A percentile compares a stretch with the other conserved stretches of the same genome.
phyloP scores from a whole-genome alignment of 2,797 vertebrate genomes.

The Aplochiton taeniatus region DNA sequence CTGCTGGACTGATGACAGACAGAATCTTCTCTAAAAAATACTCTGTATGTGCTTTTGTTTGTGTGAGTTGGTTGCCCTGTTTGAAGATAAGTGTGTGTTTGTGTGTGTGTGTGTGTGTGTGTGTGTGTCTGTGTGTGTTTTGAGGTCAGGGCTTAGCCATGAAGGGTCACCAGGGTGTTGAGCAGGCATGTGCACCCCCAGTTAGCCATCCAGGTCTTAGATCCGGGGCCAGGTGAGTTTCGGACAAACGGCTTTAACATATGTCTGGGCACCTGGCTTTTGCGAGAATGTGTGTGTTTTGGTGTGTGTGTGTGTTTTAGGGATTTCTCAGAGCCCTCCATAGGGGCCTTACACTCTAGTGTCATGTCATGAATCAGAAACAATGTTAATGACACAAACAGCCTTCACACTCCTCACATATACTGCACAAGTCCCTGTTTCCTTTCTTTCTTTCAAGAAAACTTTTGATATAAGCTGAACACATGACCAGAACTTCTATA shows the following conservation, averaged over 20 bases:
- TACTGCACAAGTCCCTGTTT: not conserved
- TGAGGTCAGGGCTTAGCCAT: slow-evolving; percentile 20
- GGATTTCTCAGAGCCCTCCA: slow-evolving; percentile 33
- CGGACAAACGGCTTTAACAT: slow-evolving; percentile 70
- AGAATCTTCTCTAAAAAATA: not conserved
- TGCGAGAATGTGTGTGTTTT: slow-evolving; percentile 40
- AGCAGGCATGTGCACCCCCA: slow-evolving; percentile 71
- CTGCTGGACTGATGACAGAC: slow-evolving; percentile 36
- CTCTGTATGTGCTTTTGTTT: slow-evolving; percentile 8
- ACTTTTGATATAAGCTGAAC: no score
- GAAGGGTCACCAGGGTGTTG: slow-evolving; percentile 68
- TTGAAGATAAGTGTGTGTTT: not conserved
- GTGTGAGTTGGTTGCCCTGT: not conserved
- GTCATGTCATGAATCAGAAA: slow-evolving; percentile 51
- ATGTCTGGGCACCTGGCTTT: slow-evolving; percentile 55
- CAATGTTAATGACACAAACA: slow-evolving; percentile 59
- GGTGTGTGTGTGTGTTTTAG: slow-evolving; percentile 36
- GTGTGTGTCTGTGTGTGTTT: slow-evolving; percentile 5
- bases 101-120: slow-evolving; percentile 18
- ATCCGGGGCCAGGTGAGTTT: slow-evolving; percentile 61
- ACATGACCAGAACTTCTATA: not conserved
- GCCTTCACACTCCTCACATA: slow-evolving; percentile 37
- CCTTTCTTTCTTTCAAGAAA: not conserved
- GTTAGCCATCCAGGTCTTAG: slow-evolving; percentile 55
- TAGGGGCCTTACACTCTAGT: slow-evolving; percentile 37